Evolutionary conservation across 2,113 vertebrate species (phyloP).

Genomic region (Edolisoma coerulescens): DNA sequence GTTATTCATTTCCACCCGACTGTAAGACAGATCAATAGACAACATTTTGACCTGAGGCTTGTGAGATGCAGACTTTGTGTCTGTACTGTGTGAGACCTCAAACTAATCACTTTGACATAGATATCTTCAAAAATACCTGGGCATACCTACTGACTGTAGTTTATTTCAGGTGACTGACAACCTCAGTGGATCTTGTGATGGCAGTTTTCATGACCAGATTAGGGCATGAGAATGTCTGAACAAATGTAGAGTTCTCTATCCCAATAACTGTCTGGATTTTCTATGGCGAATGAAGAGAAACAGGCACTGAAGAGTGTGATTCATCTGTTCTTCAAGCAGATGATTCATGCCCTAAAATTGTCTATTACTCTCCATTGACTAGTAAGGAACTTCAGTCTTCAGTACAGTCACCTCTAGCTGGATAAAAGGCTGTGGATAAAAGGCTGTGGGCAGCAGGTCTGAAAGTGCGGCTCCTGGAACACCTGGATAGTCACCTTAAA

Average conservation of each 20-base stretch:
- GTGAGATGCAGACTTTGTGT: conserved; percentile 28
- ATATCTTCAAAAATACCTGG: background rate
- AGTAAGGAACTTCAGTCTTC: background rate
- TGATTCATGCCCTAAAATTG: background rate
- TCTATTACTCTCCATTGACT: background rate
- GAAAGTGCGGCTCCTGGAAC: background rate
- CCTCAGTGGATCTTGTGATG: background rate
- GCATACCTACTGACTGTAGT: background rate
- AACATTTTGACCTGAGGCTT: conserved; percentile 24
- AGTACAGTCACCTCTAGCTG: background rate
- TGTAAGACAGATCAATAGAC: conserved; percentile 36
- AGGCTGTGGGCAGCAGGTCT: background rate
- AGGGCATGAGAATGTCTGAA: background rate
- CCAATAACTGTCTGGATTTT: background rate
- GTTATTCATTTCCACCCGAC: conserved; percentile 5
- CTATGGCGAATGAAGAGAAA: background rate
- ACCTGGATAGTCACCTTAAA: background rate
- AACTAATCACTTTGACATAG: conserved; percentile 33
- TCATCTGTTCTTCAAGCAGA: background rate
- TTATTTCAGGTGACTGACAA: background rate
- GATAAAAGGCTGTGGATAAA: background rate
- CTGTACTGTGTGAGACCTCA: conserved; percentile 16
- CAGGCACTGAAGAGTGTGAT: background rate
- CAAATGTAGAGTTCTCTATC: background rate
- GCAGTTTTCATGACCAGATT: background rate